Base-by-base conservation (phyloP, 2,888 invertebrate genomes). In the Mellilla xanthometata region DNA sequence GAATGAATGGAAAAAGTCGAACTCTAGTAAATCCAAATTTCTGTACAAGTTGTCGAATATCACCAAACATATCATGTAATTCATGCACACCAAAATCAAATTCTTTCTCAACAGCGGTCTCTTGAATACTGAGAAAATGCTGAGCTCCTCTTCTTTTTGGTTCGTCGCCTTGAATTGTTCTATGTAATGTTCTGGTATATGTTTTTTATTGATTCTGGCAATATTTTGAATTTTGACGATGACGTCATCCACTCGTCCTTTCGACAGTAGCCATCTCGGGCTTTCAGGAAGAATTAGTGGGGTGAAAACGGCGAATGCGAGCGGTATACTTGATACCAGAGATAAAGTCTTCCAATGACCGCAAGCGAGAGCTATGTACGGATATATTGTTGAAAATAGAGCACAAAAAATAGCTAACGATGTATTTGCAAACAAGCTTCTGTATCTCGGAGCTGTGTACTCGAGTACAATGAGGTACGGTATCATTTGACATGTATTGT, bases 361-460 rank as follows among this genome's bases (percentile, higher is more conserved):
- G 47, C 76, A 74, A 11, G 68, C 67, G 0, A 81, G 60, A 6
- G 67, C 64, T 31, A 81, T 62, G 72, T 76, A 81, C 0, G 81
- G 81, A 6, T 80, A 47, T 3, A 58, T 28, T 12, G 68, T 71
- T 2, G 60, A 65, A 9, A 67, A 58, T 23, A 65, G 33, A 12
- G 71, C 60, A 45, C 76, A 81, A 58, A 79, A 81, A 31, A 72
- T 32, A 45, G 72, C 72, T 46, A 80, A 77, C 3, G 79, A 56
- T 40, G 70, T 42, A 47, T 77, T 80, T 1, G 76, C 61, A 15
- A 80, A 49, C 2, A 79, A 24, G n/a, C 76, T 72, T 56, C 77
- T 76, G 43, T 81, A 77, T 31, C 66, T 77, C 12, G 81, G 81
- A 9, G 75, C 72, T 2, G 73, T 64, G 36, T 80, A 80, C 58